Conservation (phyloP, 2,113 vertebrate species). For the Aptenodytes forsteri region DNA sequence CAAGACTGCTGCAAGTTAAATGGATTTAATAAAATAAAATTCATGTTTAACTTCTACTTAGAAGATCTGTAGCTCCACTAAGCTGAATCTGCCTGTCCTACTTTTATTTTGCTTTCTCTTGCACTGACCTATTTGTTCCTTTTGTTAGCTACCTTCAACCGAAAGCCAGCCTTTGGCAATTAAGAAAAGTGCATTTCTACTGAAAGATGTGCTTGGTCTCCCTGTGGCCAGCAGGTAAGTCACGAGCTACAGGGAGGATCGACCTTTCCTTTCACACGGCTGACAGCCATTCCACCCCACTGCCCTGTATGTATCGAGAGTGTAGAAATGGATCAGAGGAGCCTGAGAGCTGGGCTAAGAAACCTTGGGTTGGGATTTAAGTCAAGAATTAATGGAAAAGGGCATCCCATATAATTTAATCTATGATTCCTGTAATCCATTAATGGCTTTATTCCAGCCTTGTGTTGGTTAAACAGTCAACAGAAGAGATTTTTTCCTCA, state of each 20-base stretch:
- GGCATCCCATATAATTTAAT: neutral
- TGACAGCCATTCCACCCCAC: neutral
- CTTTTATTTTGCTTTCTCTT: neutral
- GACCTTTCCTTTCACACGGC: neutral
- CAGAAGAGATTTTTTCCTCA: neutral
- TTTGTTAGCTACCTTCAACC: neutral
- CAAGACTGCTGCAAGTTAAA: neutral
- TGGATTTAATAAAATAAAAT: neutral
- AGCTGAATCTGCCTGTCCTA: neutral
- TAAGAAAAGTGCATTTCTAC: neutral
- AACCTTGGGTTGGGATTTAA: neutral
- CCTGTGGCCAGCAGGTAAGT: neutral
- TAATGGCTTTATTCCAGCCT: neutral
- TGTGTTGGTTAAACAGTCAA: neutral
- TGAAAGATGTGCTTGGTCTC: neutral
- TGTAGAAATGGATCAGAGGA: neutral
- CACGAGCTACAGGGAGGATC: neutral
- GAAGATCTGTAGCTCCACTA: neutral
- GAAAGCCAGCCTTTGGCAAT: neutral
- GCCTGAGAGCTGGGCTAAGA: neutral
- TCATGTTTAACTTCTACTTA: neutral
- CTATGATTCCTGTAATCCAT: neutral
- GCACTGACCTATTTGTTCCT: neutral
- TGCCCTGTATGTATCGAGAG: fast-evolving
- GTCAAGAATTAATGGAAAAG: neutral